Evolutionary conservation across 2,888 invertebrate genomes (phyloP).

Genomic region (Liodrosophila aerea): DNA sequence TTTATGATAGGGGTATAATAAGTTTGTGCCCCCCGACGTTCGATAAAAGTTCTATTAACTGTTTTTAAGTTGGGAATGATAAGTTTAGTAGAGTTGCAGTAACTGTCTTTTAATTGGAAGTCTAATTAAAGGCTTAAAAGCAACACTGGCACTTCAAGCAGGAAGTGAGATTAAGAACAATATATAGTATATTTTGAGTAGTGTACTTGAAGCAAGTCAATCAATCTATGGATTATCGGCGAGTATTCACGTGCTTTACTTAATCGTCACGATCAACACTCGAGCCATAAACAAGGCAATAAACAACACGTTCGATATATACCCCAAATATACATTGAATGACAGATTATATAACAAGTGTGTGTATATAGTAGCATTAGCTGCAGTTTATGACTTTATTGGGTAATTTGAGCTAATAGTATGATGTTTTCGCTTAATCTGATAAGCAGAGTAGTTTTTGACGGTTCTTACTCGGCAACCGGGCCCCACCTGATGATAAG

Average conservation of each 20-base stretch:
- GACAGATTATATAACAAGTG: constrained; percentile 1
- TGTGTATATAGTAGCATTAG: constrained; percentile 3
- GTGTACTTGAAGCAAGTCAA: too few relatives aligned
- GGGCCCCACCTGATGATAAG: constrained; percentile 36
- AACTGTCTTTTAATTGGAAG: too few relatives aligned
- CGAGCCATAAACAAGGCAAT: constrained; percentile 5
- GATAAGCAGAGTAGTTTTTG: constrained; percentile 5
- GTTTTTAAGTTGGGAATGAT: too few relatives aligned
- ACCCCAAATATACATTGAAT: constrained; percentile 1
- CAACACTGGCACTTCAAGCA: neutral
- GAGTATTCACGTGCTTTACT: constrained; percentile 11
- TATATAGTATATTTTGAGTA: neutral
- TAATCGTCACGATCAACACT: constrained; percentile 9
- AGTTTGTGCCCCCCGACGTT: too few relatives aligned
- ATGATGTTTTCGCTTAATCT: constrained; percentile 34
- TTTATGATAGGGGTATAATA: constrained; percentile 4
- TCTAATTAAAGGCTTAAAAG: too few relatives aligned
- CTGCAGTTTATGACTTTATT: constrained; percentile 38
- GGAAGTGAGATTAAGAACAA: neutral
- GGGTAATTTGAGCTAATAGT: constrained; percentile 31
- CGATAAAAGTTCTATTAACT: too few relatives aligned
- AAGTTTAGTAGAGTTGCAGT: too few relatives aligned
- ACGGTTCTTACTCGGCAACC: constrained; percentile 1
- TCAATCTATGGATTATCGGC: constrained; percentile 11
- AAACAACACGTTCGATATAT: constrained; percentile 5